Percentiles rank a stretch among this genome's conserved stretches.
Conservation (phyloP, 2,113 vertebrate genomes). For the Labeo catla region DNA sequence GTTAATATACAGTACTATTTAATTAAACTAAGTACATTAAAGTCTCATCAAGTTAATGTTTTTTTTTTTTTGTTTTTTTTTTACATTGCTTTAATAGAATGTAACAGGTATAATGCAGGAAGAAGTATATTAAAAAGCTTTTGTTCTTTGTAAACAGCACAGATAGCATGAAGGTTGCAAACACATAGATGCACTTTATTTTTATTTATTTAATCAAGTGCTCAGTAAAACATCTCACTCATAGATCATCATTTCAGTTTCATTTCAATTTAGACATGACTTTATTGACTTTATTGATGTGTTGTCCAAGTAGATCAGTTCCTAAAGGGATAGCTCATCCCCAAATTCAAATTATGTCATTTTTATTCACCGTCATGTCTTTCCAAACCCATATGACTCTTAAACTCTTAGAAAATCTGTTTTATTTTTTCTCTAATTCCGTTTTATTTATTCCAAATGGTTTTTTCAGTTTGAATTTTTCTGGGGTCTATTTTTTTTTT, state of each 20-base stretch:
- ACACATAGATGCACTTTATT: not conserved
- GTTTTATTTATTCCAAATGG: too few relatives aligned
- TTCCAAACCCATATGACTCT: not conserved
- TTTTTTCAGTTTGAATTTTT: too few relatives aligned
- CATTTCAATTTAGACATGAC: not conserved
- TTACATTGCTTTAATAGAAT: not conserved
- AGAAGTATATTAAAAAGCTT: not conserved
- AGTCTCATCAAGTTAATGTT: not conserved
- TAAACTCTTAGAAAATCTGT: not conserved
- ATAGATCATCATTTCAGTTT: not conserved
- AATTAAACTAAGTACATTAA: not conserved
- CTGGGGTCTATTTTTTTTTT: too few relatives aligned
- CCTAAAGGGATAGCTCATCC: not conserved
- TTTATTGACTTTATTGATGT: not conserved
- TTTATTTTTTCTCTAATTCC: too few relatives aligned
- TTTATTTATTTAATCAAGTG: not conserved
- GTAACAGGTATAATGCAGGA: not conserved
- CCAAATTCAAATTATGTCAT: not conserved
- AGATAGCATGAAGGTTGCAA: not conserved
- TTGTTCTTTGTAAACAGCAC: not conserved
- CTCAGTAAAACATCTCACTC: not conserved
- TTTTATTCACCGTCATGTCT: not conserved
- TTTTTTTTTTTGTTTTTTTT: not conserved
- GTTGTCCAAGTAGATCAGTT: not conserved
- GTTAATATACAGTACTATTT: not conserved